phyloP scores from a whole-genome alignment of 2,888 invertebrate species.

The Lithodes maja region DNA sequence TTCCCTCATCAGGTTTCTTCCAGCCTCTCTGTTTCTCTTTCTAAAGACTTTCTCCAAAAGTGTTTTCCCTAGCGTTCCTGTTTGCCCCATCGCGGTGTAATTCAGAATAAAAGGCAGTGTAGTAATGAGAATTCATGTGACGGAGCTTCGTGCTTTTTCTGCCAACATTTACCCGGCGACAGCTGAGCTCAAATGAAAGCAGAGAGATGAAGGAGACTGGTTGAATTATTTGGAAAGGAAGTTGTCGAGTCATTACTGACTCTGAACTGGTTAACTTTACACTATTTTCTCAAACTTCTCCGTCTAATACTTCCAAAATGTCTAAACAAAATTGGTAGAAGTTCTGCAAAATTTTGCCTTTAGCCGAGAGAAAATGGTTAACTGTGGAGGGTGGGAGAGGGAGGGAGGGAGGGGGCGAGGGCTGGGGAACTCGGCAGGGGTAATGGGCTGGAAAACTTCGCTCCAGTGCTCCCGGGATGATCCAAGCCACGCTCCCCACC shows the following conservation, averaged over 20 bases:
- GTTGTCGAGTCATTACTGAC: slow-evolving; percentile 26
- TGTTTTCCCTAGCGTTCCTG: slow-evolving; percentile 2
- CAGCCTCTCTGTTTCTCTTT: neutral
- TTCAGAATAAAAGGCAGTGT: slow-evolving; percentile 4
- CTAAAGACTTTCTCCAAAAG: too few species aligned
- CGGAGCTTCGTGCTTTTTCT: neutral
- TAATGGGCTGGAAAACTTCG: slow-evolving; percentile 60
- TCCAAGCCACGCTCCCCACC: slow-evolving; percentile 39
- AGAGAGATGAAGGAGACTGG: neutral
- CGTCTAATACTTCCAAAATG: slow-evolving; percentile 35
- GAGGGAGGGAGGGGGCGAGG: slow-evolving; percentile 30
- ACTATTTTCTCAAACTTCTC: slow-evolving; percentile 44
- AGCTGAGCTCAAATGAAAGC: slow-evolving; percentile 18
- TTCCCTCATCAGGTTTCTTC: neutral
- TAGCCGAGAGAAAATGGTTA: slow-evolving; percentile 49
- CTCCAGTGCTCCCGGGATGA: slow-evolving; percentile 57
- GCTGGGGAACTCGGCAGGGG: slow-evolving; percentile 38
- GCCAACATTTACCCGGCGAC: neutral
- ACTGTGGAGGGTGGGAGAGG: slow-evolving; percentile 43
- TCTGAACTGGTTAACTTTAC: slow-evolving; percentile 25
- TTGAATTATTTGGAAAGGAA: neutral
- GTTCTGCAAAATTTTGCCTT: slow-evolving; percentile 33
- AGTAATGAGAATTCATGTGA: slow-evolving; percentile 36
- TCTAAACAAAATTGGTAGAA: slow-evolving; percentile 19
- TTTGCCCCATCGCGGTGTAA: neutral